Base-by-base conservation (phyloP, 2,797 vertebrate species). In the Halcyon smyrnensis region DNA sequence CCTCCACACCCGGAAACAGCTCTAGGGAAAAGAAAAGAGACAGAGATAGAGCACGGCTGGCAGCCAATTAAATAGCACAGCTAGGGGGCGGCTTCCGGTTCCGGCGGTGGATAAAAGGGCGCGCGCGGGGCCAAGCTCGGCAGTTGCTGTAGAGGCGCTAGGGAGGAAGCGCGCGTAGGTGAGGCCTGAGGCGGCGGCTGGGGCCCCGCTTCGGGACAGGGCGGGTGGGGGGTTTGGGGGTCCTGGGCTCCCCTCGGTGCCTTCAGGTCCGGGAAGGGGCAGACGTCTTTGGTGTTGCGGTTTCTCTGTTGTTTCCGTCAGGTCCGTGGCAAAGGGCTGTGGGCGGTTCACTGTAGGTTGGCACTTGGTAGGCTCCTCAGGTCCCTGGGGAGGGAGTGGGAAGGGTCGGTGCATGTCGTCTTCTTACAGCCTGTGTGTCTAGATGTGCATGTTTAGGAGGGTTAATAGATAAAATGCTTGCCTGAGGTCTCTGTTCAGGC, bases 81-180 rank as follows among this genome's bases (percentile, higher is more conserved):
- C 4, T 28, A 3, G 6, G 2, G 0, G 8, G 15, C 5, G 5
- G 23, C 45, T 87, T 90, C 83, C 83, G 83, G 46, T 68, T 78
- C 65, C 50, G 78, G 67, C 5, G 23, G 15, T 10, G 4, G 0
- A 84, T 57, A 93, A 90, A 54, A 8, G 8, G 14, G 4, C 4
- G 43, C 6, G 67, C 12, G 30, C 27, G 16, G 12, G 11, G 27
- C 4, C 0, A 3, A 3, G 8, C 4, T 1, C 0, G 2, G 8
- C 4, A 84, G 16, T 90, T 0, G 5, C 2, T 10, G 39, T 7
- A 4, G 46, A 18, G 56, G 2, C 1, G 5, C 1, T 0, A 6
- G 1, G 0, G 16, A 6, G 37, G 5, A 1, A 25, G 6, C 0
- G 11, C 1, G 32, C 3, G 28, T 9, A 74, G 48, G 56, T 59